Conservation (phyloP, 92 coral and sea anemone species). For the Zoanthus sansibaricus region DNA sequence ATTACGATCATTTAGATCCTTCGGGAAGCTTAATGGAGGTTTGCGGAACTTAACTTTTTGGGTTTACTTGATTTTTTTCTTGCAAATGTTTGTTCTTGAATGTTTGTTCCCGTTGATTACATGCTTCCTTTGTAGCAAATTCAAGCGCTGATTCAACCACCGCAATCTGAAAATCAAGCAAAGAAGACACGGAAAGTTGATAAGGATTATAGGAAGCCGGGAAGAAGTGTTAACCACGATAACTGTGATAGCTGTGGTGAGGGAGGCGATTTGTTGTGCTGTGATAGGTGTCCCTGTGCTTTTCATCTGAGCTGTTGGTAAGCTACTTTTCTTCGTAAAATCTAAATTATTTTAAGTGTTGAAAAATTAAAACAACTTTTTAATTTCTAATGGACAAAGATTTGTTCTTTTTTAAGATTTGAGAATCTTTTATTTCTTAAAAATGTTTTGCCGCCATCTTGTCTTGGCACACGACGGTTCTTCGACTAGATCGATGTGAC, state of each 20-base stretch:
- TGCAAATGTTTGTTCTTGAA: constrained; percentile 44
- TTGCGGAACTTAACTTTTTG: constrained; percentile 53
- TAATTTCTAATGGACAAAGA: not conserved
- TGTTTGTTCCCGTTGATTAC: constrained; percentile 42
- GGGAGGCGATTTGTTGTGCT: constrained; percentile 97
- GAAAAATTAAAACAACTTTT: not conserved
- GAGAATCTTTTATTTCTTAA: not conserved
- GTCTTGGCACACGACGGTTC: constrained; percentile 2
- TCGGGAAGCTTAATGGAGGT: constrained; percentile 99
- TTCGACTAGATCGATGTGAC: constrained; percentile 11
- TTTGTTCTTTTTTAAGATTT: not conserved
- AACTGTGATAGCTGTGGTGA: constrained; percentile 99
- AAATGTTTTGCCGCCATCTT: constrained; percentile 42
- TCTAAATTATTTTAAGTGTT: constrained; percentile 1
- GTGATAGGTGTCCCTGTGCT: constrained; percentile 99
- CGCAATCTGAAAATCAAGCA: constrained; percentile 80
- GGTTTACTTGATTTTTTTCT: constrained; percentile 18
- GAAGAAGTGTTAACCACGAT: constrained; percentile 95
- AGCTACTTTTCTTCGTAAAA: constrained; percentile 20
- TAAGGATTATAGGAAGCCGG: constrained; percentile 89
- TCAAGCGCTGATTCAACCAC: constrained; percentile 98
- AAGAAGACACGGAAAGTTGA: constrained; percentile 81
- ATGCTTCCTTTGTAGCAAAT: constrained; percentile 78
- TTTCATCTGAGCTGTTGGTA: constrained; percentile 98
- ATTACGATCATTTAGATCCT: constrained; percentile 97